Evolutionary conservation across 2,113 vertebrate species (phyloP).

Genomic region (Epinephelus lanceolatus): DNA sequence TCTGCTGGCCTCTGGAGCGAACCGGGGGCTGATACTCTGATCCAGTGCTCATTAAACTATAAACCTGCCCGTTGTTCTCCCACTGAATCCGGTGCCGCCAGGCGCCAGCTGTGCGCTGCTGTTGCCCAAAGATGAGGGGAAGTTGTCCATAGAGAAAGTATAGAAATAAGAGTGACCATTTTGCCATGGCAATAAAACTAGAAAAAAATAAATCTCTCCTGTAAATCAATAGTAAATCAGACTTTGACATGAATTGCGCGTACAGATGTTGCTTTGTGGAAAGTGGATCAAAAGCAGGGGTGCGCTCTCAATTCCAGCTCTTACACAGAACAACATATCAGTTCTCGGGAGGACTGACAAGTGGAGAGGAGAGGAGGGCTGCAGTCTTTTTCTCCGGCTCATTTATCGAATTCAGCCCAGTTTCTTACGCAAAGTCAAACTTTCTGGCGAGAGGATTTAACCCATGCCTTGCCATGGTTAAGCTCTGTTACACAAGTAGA

Average conservation of each 20-base stretch:
- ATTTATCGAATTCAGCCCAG: slow-evolving; percentile 68
- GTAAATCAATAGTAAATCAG: slow-evolving; percentile 4
- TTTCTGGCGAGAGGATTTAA: slow-evolving; percentile 67
- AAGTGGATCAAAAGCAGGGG: slow-evolving; percentile 43
- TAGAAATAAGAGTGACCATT: slow-evolving; percentile 65
- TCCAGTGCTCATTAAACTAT: slow-evolving; percentile 85
- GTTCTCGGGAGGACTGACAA: slow-evolving; percentile 50
- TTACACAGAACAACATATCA: slow-evolving; percentile 60
- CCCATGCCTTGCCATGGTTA: slow-evolving; percentile 60
- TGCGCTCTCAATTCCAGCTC: slow-evolving; percentile 47
- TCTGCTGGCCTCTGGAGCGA: slow-evolving; percentile 69
- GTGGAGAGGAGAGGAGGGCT: slow-evolving; percentile 53
- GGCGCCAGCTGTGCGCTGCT: slow-evolving; percentile 60
- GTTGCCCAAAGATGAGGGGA: slow-evolving; percentile 69
- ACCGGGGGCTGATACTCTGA: slow-evolving; percentile 79
- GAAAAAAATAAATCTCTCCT: background rate
- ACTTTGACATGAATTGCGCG: slow-evolving; percentile 4
- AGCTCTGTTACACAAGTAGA: slow-evolving; percentile 48
- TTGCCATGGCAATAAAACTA: slow-evolving; percentile 72
- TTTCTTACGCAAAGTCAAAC: slow-evolving; percentile 67
- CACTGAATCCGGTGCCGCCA: slow-evolving; percentile 85
- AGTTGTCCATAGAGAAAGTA: slow-evolving; percentile 73
- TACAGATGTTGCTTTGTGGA: slow-evolving; percentile 25
- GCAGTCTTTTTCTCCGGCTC: slow-evolving; percentile 9
- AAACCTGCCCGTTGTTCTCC: slow-evolving; percentile 84